Evolutionary conservation across 2,797 vertebrate species (phyloP), one percentile per base, ranked within the genome.

Genomic region (Sebastes melanostomus): DNA sequence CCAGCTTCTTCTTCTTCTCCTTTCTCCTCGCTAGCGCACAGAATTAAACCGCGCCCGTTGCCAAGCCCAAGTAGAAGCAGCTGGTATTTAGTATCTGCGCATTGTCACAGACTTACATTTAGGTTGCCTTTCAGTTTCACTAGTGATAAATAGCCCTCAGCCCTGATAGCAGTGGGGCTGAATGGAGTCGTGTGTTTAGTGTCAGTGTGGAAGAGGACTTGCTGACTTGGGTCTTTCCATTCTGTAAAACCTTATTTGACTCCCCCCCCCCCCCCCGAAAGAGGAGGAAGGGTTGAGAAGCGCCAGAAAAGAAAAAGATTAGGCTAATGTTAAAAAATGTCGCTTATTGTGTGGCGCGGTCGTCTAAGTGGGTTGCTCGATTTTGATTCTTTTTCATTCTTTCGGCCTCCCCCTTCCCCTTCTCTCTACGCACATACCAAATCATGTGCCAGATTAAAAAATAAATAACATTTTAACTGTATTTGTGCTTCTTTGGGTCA

Each of bases 211-310:
- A 91, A 86, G 86, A 82, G 84, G 92, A 95, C 93, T 94, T 94
- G 94, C 94, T 96, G 95, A 96, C 94, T 95, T 88, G 89, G 91
- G 91, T 86, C 90, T 94, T 95, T 94, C 94, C 92, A 92, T 95
- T 95, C 91, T 92, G 88, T 91, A 94, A 65, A 94, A 95, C 93
- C 92, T 93, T 93, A 94, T 94, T 94, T 93, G 92, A 95, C 94
- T 95, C 12, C 5, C 11, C 36, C 12, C 65, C 25, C 11, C 83
- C 11, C 66, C 25, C 11, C 80, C 83, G 59, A 92, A 82, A 88
- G 90, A 90, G 91, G 83, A 87, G 88, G 83, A 80, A 67, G 69
- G 80, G 81, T 62, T 30, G 69, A 81, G 83, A 78, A 74, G 85
- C 14, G 50, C 29, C 81, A 86, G 78, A 88, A 88, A 91, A 86